Conservation (phyloP, 2,797 vertebrate genomes). For the Molothrus ater region DNA sequence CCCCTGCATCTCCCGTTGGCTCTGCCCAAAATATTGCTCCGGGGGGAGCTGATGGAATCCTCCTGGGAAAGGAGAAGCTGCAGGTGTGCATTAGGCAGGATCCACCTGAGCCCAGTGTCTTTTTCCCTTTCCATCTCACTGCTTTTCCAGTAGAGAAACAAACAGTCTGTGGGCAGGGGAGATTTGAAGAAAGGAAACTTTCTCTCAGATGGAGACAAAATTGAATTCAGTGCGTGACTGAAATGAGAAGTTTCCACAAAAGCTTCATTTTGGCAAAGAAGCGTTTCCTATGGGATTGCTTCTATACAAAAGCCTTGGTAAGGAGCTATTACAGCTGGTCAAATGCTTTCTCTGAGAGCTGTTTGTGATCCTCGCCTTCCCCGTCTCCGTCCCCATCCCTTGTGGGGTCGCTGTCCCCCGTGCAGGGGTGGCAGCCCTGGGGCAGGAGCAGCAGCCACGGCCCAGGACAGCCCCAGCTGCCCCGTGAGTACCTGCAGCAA, state of each 20-base stretch:
- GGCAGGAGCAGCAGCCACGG: not conserved
- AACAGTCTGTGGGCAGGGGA: not conserved
- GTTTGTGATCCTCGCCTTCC: not conserved
- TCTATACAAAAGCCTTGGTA: not conserved
- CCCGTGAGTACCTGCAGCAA: not conserved
- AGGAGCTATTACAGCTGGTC: slow-evolving; percentile 22
- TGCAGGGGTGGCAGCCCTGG: not conserved
- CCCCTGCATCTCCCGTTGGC: fast-evolving
- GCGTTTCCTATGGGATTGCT: slow-evolving; percentile 12
- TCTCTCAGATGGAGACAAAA: slow-evolving; percentile 24
- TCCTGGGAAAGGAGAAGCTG: not conserved
- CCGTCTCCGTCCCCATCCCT: not conserved
- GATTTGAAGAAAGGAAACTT: slow-evolving; percentile 10
- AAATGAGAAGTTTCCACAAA: slow-evolving; percentile 37
- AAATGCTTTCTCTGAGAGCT: not conserved
- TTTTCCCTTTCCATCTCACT: not conserved
- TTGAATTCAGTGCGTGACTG: slow-evolving; percentile 11
- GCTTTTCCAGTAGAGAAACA: not conserved
- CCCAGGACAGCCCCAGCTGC: not conserved
- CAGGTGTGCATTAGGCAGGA: not conserved
- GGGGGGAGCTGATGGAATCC: not conserved
- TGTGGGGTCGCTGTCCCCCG: fast-evolving
- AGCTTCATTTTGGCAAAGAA: slow-evolving; percentile 32
- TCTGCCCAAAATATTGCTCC: not conserved
- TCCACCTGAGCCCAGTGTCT: not conserved